Conservation (phyloP, 2,113 vertebrate genomes). For the Puma concolor region DNA sequence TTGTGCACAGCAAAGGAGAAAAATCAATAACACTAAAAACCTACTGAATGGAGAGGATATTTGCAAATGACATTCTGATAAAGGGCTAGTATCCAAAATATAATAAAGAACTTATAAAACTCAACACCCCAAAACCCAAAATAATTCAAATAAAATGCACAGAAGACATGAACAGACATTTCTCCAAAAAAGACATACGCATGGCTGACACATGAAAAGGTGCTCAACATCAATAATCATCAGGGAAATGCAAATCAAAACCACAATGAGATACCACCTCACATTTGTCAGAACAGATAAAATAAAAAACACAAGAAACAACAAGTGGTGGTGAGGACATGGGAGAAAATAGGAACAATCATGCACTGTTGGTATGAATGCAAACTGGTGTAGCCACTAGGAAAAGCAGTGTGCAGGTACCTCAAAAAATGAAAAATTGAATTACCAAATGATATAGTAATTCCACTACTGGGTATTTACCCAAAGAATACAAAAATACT, state of each 20-base stretch:
- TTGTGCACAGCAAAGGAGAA: too few relatives aligned
- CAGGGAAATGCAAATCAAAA: background rate
- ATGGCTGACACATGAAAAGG: background rate
- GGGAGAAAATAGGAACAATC: background rate
- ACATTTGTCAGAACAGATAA: background rate
- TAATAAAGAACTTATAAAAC: background rate
- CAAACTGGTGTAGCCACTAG: background rate
- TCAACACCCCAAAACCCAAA: background rate
- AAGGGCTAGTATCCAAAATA: too few relatives aligned
- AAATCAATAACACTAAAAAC: too few relatives aligned
- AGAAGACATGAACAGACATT: background rate
- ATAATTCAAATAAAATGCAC: background rate
- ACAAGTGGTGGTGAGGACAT: background rate
- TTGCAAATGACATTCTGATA: too few relatives aligned
- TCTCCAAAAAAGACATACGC: background rate
- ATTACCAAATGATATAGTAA: background rate
- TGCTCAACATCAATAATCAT: background rate
- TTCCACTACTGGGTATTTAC: background rate
- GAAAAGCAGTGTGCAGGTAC: background rate
- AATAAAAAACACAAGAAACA: background rate
- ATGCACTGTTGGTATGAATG: background rate
- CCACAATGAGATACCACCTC: background rate
- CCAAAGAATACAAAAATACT: background rate
- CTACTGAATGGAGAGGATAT: too few relatives aligned
- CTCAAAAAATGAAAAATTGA: background rate